Evolutionary conservation across 2,113 vertebrate genomes (phyloP), one percentile per base, ranked within the genome.

Genomic region (Poeciliopsis prolifica): DNA sequence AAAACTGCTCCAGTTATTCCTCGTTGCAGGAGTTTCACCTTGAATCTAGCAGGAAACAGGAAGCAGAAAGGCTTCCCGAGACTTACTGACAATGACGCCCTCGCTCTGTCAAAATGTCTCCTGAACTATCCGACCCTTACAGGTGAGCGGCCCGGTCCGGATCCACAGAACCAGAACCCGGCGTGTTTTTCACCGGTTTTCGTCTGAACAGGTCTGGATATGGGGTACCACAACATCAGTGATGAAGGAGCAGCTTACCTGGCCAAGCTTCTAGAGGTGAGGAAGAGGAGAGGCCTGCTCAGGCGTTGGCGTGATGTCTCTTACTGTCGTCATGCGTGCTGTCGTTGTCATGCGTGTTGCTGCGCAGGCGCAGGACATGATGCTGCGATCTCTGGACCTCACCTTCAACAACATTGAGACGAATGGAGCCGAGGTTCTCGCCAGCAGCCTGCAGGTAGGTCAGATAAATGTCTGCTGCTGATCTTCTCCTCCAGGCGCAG

Each of bases 351-450:
- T 37, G 35, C 19, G 0, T 61, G 15, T 78, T 61, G 35, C 70
- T 65, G 61, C 63, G 40, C 61, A 95, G 97, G 92, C 94, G 92
- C 92, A 89, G 63, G 91, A 92, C 14, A 85, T 40, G 11, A 60
- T 72, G 40, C 88, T 98, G 73, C 28, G 0, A n/a, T 94, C 91
- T 82, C 92, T 98, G 84, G 95, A 97, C 84, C 92, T 99, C 60
- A 96, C 92, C 94, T 95, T 96, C 81, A 99, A 99, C 61, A 79
- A 96, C 72, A 96, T 98, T 76, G 91, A 93, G 74, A 74, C 88
- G 1, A 81, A 86, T 0, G 97, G 97, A 79, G 96, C 96, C 74
- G 92, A 95, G 84, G 1, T 88, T 72, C 95, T 98, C 68, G 95
- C 95, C 0, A 91, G 86, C 85, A 95, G 93, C 22, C 92, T 99